Base-by-base conservation (phyloP, 2,888 invertebrate genomes). In the Megamerina dolium region DNA sequence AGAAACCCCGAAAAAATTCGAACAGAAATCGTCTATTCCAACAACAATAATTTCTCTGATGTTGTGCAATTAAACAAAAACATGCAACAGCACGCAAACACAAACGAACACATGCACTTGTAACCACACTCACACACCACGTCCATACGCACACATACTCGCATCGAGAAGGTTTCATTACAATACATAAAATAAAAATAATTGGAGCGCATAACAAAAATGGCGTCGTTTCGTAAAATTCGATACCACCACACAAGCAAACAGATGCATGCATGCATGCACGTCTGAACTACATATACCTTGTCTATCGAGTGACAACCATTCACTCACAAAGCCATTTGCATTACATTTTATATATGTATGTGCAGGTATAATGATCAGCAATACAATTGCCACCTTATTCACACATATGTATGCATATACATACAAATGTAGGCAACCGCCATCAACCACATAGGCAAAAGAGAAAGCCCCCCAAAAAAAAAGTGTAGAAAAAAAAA, bases 111-210 rank as follows among this genome's bases (percentile, higher is more conserved):
- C 48, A 48, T 45, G n/a, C n/a, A n/a, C n/a, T n/a, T n/a, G n/a
- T n/a, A n/a, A n/a, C n/a, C n/a, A n/a, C n/a, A n/a, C n/a, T n/a
- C n/a, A n/a, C n/a, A n/a, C n/a, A n/a, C n/a, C n/a, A n/a, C n/a
- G n/a, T n/a, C n/a, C n/a, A n/a, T n/a, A n/a, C n/a, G n/a, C n/a
- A n/a, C n/a, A n/a, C n/a, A n/a, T n/a, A n/a, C n/a, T n/a, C n/a
- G n/a, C n/a, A n/a, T n/a, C n/a, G n/a, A n/a, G n/a, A n/a, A n/a
- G n/a, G n/a, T n/a, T n/a, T n/a, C n/a, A n/a, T n/a, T n/a, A n/a
- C n/a, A n/a, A n/a, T n/a, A n/a, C n/a, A n/a, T 43, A 45, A 53
- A 51, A 53, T 51, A 52, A 52, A 51, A 53, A 48, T 55, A 52
- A 55, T 52, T 53, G 52, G 35, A 53, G 47, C 46, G 44, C 47